phyloP scores from a whole-genome alignment of 2,888 invertebrate species.

The Ormyrus labotus region DNA sequence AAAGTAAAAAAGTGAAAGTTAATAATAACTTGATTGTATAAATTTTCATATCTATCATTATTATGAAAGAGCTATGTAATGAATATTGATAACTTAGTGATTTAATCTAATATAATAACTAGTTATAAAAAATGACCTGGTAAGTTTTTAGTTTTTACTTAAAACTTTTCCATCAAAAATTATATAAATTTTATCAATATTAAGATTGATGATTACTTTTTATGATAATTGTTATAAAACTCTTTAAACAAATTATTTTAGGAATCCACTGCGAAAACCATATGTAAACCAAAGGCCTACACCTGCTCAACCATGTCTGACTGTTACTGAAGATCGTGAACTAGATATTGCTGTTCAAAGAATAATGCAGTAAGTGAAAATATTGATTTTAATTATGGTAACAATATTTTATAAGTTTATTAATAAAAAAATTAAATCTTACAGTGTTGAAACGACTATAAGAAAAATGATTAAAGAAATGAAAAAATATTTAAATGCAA shows the following conservation, averaged over 20 bases:
- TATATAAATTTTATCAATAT: neutral
- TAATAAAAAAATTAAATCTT: conserved; percentile 16
- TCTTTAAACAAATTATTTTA: conserved; percentile 53
- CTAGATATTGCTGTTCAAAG: conserved; percentile 72
- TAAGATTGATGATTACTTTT: neutral
- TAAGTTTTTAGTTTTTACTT: conserved; percentile 49
- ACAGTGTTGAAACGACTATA: conserved; percentile 72
- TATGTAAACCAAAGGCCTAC: conserved; percentile 67
- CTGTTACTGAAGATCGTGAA: conserved; percentile 70
- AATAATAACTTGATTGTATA: neutral
- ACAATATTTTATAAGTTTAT: conserved; percentile 16
- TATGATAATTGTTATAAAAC: neutral
- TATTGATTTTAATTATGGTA: conserved; percentile 9
- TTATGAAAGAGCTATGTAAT: conserved; percentile 17
- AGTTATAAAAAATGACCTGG: conserved; percentile 59
- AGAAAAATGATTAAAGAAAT: conserved; percentile 73
- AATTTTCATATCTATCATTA: neutral
- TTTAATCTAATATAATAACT: neutral
- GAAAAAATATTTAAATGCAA: conserved; percentile 72
- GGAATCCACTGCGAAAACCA: conserved; percentile 72
- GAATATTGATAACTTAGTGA: conserved; percentile 14
- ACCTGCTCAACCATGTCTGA: conserved; percentile 69
- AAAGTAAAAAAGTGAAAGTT: neutral
- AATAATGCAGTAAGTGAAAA: conserved; percentile 69
- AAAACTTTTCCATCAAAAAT: neutral